Base-by-base conservation (phyloP, 2,888 invertebrate species). In the Chloroclystis v-ata region DNA sequence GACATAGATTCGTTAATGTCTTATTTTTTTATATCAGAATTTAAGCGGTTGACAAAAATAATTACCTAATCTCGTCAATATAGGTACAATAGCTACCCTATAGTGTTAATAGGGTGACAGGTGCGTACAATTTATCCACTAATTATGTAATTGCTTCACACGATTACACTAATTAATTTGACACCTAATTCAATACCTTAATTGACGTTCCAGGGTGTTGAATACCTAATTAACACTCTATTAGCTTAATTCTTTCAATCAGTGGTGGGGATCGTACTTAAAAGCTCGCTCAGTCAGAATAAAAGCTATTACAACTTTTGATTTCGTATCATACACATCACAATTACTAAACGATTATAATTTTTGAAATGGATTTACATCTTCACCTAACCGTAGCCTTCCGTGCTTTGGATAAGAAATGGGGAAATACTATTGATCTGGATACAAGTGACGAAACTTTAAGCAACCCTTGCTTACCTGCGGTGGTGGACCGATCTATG, bases 391-490 rank as follows among this genome's bases (percentile, higher is more conserved):
- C 75, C 1, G 69, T 64, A 10, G 74, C 74, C 2, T 80, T 72
- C 42, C 72, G 79, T 14, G 72, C 69, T 13, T 54, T 80, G 54
- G 78, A 80, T 45, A 57, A 59, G 26, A 78, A 81, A 58, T 81
- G 80, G 82, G 80, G 80, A 0, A 57, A 51, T 1, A 59, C 75
- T 0, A 56, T 81, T 0, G 75, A 81, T 49, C 59, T 81, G 48
- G 75, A 77, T 1, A 60, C 60, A 4, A 46, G 67, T 0, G 60
- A 61, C 9, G 63, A 64, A 3, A 49, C 59, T 0, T 35, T 16
- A 4, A 25, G 16, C n/a, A 26, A 52, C 0, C 59, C 68, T 0
- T 75, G 71, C 49, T 29, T 60, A 1, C 73, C 74, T 9, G 75
- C 72, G 10, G 52, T 66, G 1, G 47, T 78, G 0, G 78, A 82